These are phyloP conservation scores for Tanypteryx hageni DNA, from an alignment of 2,888 invertebrate species.

Conservation along the genomic window DNA sequence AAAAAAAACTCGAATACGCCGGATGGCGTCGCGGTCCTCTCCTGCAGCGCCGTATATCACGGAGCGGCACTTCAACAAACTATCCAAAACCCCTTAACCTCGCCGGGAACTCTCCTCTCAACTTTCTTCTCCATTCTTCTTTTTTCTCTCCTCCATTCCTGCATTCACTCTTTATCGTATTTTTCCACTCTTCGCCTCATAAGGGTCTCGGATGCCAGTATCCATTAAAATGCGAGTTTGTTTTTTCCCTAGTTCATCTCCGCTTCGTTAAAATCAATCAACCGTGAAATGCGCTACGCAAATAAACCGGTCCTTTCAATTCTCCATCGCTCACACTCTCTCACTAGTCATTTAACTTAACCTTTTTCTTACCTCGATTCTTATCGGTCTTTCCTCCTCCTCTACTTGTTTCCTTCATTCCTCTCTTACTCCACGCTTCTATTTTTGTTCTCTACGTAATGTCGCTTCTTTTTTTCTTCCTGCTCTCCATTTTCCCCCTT, in stretches of 20 bases:
- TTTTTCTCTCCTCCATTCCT: background rate
- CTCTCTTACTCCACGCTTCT: background rate
- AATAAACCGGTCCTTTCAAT: too few species aligned
- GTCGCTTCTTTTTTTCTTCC: background rate
- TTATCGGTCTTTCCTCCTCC: background rate
- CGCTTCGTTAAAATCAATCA: too few species aligned
- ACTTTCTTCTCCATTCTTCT: background rate
- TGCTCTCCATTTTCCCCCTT: background rate
- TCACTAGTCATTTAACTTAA: too few species aligned
- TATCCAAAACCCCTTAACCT: background rate
- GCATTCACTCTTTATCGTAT: too few species aligned
- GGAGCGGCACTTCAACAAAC: background rate
- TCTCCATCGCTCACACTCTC: too few species aligned
- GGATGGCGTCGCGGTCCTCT: background rate
- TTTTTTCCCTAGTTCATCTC: too few species aligned
- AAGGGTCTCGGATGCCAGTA: too few species aligned
- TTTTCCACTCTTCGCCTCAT: too few species aligned
- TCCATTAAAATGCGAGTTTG: too few species aligned
- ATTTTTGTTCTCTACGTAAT: background rate
- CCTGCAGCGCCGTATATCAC: background rate
- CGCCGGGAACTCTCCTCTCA: background rate
- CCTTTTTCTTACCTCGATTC: too few species aligned
- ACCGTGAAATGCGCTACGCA: too few species aligned
- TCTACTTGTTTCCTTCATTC: background rate
- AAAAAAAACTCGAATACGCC: background rate